Conservation (phyloP, 2,797 vertebrate species). For the Pangasius mekongensis region DNA sequence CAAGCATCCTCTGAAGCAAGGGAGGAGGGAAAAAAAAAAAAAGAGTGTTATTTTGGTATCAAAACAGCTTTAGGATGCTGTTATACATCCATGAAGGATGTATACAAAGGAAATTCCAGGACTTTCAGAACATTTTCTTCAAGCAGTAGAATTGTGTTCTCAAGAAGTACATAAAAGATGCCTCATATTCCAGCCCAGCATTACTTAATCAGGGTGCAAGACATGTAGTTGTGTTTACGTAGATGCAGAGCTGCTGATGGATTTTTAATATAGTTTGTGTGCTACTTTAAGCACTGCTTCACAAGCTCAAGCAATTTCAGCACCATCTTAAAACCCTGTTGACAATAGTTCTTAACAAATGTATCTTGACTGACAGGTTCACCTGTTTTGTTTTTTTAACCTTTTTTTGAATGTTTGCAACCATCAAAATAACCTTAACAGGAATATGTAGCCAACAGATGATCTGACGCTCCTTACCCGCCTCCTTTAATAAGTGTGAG, state of each 20-base stretch:
- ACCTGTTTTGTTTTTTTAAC: background rate
- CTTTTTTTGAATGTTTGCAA: background rate
- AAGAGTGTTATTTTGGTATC: background rate
- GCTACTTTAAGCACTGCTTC: background rate
- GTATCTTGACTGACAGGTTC: background rate
- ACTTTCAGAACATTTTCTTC: background rate
- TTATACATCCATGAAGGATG: background rate
- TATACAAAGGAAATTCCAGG: background rate
- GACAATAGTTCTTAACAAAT: background rate
- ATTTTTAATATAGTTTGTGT: background rate
- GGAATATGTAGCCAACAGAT: no score
- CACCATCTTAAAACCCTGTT: background rate
- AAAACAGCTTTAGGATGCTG: background rate
- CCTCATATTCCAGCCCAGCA: background rate
- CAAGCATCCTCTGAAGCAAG: conserved; percentile 85
- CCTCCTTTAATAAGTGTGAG: conserved; percentile 97
- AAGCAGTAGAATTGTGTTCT: background rate
- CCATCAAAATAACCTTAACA: background rate
- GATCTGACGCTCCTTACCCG: conserved; percentile 76
- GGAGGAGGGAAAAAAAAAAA: background rate
- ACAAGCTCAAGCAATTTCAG: background rate
- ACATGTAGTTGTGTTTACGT: background rate
- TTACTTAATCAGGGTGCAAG: background rate
- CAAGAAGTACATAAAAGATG: background rate
- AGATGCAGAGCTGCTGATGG: background rate